Conservation (phyloP, 2,797 vertebrate genomes). For the Sebastes hubbsi region DNA sequence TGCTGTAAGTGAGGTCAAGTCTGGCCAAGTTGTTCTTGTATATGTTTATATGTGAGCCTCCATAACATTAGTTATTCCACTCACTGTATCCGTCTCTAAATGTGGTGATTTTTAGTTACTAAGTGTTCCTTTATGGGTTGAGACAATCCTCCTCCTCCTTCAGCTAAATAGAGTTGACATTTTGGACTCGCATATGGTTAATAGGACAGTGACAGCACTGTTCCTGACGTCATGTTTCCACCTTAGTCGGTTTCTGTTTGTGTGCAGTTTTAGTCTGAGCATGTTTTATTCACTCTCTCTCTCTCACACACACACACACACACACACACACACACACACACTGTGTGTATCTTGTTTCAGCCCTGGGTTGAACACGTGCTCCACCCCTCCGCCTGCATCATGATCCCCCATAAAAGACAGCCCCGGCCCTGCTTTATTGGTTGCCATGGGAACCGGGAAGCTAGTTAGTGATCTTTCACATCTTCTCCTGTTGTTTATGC, state of each 20-base stretch:
- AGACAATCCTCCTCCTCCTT: neutral
- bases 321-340: neutral
- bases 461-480: slow-evolving; percentile 67
- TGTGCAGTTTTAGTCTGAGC: neutral
- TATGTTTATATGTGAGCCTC: neutral
- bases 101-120: neutral
- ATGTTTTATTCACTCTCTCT: neutral
- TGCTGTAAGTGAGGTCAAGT: neutral
- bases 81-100: neutral
- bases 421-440: slow-evolving; percentile 33
- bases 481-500: slow-evolving; percentile 30
- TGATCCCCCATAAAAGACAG: slow-evolving; percentile 29
- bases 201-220: too few relatives aligned
- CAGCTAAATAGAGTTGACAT: neutral
- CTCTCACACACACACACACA: neutral
- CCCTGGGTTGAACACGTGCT: slow-evolving; percentile 18
- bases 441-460: slow-evolving; percentile 64
- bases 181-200: neutral
- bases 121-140: neutral
- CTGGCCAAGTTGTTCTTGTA: neutral
- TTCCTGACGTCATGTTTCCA: neutral
- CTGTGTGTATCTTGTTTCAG: neutral
- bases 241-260: neutral
- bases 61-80: neutral
- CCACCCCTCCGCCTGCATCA: neutral